Evolutionary conservation across 2,113 vertebrate genomes (phyloP), one percentile per base, ranked within the genome.

Genomic region (Pollimyrus isidori): DNA sequence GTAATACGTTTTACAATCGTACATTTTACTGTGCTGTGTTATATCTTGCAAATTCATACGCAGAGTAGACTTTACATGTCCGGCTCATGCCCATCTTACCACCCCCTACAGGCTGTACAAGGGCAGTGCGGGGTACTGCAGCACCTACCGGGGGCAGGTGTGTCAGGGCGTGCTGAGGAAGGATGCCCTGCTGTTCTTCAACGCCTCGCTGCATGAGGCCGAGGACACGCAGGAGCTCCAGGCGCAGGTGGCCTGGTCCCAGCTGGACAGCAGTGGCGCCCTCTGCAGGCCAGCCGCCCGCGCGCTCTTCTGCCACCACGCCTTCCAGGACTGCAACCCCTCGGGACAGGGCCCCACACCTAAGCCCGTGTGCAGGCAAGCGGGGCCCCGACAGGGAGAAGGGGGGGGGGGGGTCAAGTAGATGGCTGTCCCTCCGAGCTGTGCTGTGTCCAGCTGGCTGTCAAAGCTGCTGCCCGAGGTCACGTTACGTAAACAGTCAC

Each of bases 301-400:
- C 90, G 96, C 97, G 6, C 92, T 99, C 90, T 95, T 99, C 88
- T 99, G 98, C 93, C 97, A 97, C 92, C 93, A 96, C 91, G 92
- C 97, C 92, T 99, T 98, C 95, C 98, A 96, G 46, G 96, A 97
- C 92, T 99, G 98, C 94, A 97, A 95, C 92, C 97, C 97, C 0
- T 96, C 96, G 0, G 96, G 96, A n/a, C 90, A 93, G 42, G 96
- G 95, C 42, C 97, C 97, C 2, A 92, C 96, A 82, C 97, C 98
- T 19, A 97, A 96, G 93, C 97, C 97, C 10, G 91, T 99, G 65
- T 99, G 98, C 97, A 98, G 98, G 98, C 99, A 96, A 58, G 50
- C 7, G 10, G 30, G 86, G 30, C 15, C 3, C 10, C 26, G 13
- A 30, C 26, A 13, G 2, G 84, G 46, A 30, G 7, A 48, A 1